Percentiles rank a stretch among this genome's conserved stretches.
These are phyloP conservation scores for Trididemnum nubilum DNA, from an alignment of 23 tunicate genomes.

Conservation along the genomic window DNA sequence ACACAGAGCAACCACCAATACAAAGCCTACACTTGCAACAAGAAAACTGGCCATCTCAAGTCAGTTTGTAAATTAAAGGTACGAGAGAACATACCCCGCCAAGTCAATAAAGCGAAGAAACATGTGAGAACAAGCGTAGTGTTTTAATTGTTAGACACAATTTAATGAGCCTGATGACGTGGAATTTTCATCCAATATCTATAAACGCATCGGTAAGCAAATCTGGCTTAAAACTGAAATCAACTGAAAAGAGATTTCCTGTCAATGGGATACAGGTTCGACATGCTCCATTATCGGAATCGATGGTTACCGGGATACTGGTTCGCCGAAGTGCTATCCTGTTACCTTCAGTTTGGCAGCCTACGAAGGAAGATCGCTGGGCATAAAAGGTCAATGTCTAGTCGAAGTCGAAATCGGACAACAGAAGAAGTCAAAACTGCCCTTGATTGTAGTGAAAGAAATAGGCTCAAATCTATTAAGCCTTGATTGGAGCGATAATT, in stretches of 20 bases:
- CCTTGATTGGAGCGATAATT: conserved; percentile 12
- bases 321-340: background rate
- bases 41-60: conserved; percentile 2
- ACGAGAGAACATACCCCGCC: background rate
- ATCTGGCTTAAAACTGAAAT: background rate
- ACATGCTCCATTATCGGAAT: conserved; percentile 3
- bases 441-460: conserved; percentile 7
- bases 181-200: background rate
- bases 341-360: background rate
- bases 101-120: background rate
- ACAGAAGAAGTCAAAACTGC: background rate
- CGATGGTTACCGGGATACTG: background rate
- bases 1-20: background rate
- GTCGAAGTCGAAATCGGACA: conserved; percentile 11
- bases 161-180: background rate
- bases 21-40: conserved; percentile 8
- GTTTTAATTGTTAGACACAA: background rate
- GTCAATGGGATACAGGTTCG: conserved; percentile 20
- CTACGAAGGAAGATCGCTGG: conserved; percentile 6
- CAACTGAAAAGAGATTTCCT: background rate
- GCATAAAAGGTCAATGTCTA: conserved; percentile 14
- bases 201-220: conserved; percentile 1
- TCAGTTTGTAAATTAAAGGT: conserved; percentile 3
- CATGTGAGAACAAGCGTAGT: background rate
- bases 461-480: conserved; percentile 3